A percentile compares a stretch with the other conserved stretches of the same genome.
Conservation (phyloP, 1,140 invertebrate genomes). For the Drosophila tsacasi region DNA sequence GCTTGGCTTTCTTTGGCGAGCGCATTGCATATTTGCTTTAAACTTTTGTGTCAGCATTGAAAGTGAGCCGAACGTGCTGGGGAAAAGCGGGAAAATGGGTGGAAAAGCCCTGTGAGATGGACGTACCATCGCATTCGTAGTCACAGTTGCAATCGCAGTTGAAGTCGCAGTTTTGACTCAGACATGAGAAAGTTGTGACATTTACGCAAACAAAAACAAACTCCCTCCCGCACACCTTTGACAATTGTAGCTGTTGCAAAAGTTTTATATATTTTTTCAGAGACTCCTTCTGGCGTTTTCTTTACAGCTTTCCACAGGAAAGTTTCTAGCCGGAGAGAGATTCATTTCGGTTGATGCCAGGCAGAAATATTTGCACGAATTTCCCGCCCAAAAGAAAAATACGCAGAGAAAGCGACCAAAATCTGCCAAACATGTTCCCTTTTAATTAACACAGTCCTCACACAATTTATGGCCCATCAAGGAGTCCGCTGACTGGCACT, state of each 20-base stretch:
- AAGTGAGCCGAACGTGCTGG: slow-evolving; percentile 18
- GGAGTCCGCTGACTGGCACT: neutral
- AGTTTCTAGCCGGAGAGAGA: slow-evolving; percentile 45
- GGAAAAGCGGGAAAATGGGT: slow-evolving; percentile 24
- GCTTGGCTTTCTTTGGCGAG: slow-evolving; percentile 55
- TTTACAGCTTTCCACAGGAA: slow-evolving; percentile 38
- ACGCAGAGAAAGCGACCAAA: slow-evolving; percentile 12
- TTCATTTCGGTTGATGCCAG: slow-evolving; percentile 67
- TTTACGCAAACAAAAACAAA: slow-evolving; percentile 55
- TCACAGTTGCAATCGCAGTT: slow-evolving; percentile 32
- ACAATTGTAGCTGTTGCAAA: slow-evolving; percentile 45
- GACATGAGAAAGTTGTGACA: slow-evolving; percentile 76
- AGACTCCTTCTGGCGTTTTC: slow-evolving; percentile 57
- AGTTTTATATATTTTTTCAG: slow-evolving; percentile 37
- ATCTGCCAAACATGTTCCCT: slow-evolving; percentile 23
- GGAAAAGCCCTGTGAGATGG: slow-evolving; percentile 35
- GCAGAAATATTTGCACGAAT: slow-evolving; percentile 54
- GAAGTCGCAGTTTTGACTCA: slow-evolving; percentile 45
- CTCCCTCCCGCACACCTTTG: slow-evolving; percentile 30
- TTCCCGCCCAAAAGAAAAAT: slow-evolving; percentile 23
- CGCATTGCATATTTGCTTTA: slow-evolving; percentile 75
- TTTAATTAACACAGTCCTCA: slow-evolving; percentile 71
- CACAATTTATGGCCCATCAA: slow-evolving; percentile 34
- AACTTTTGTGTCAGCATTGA: slow-evolving; percentile 73
- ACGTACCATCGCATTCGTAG: slow-evolving; percentile 18